Base-by-base conservation (phyloP, 53 echinoderm and acorn worm species). In the Apostichopus leukothele region DNA sequence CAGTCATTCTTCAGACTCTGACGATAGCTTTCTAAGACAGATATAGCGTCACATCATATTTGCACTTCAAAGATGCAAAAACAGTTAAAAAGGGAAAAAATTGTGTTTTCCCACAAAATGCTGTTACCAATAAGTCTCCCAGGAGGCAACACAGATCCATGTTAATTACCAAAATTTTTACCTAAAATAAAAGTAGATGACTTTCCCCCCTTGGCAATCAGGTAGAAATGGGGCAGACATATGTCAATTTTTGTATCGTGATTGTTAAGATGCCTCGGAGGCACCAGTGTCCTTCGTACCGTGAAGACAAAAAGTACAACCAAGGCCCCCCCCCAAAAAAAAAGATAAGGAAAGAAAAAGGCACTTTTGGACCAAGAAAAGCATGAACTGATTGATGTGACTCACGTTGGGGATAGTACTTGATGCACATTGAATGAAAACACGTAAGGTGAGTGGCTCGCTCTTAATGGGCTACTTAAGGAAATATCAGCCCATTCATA, bases 131-230 rank as follows among this genome's bases (percentile, higher is more conserved):
- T 39, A 67, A 85, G 85, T 60, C 85, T 85, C 67, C 85, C 85
- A 67, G 67, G 85, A 67, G 67, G 85, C 25, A 85, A 67, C 67
- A 85, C 85, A 85, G 85, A 85, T 85, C 85, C 67, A 67, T 85
- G 85, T 85, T 85, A 85, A 85, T 85, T 85, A 85, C 68, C 67
- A 85, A 63, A 68, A 85, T 85, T 85, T 39, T 85, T 85, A 26
- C 25, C 63, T 50, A 39, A 66, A 66, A 85, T 11, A 8, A 39
- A 85, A 52, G 52, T 50, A 67, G 66, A 67, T 67, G 67, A 63
- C 66, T 67, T 85, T 67, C 23, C 66, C 85, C 85, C 67, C 14
- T 12, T 67, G 67, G 85, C 85, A 66, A 27, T 66, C 23, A 25
- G 77, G 67, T 50, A 68, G 85, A 85, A 85, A 85, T 85, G 67